These are phyloP conservation scores for Pavo muticus DNA, from an alignment of 2,113 vertebrate genomes.

Conservation along the genomic window DNA sequence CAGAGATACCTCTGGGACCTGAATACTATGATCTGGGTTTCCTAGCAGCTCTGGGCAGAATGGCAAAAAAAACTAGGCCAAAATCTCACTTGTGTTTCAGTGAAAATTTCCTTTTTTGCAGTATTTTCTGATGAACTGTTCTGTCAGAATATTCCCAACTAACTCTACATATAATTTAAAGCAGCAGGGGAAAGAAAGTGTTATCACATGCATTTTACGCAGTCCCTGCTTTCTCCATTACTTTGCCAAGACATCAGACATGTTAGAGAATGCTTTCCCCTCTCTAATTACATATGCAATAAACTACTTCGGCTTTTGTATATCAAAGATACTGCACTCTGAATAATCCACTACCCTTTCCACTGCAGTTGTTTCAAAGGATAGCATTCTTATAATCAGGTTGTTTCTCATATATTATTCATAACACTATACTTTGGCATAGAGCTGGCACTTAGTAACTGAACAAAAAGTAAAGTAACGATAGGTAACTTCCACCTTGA, in stretches of 20 bases:
- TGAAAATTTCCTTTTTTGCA: background rate
- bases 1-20: background rate
- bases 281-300: background rate
- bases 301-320: background rate
- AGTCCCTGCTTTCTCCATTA: background rate
- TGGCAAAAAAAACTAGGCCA: background rate
- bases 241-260: background rate
- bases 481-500: slow-evolving; percentile 25
- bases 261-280: background rate
- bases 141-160: background rate
- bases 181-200: background rate
- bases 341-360: background rate
- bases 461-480: slow-evolving; percentile 18
- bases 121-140: background rate
- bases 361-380: background rate
- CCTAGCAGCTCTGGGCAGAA: background rate
- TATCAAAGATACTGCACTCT: background rate
- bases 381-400: background rate
- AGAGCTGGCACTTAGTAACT: background rate
- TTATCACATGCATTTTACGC: background rate
- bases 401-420: slow-evolving; percentile 21
- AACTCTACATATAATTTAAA: background rate
- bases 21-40: background rate
- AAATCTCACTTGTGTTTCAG: background rate
- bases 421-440: background rate